Base-by-base conservation (phyloP, 1,140 invertebrate species). In the Drosophila paulistorum region DNA sequence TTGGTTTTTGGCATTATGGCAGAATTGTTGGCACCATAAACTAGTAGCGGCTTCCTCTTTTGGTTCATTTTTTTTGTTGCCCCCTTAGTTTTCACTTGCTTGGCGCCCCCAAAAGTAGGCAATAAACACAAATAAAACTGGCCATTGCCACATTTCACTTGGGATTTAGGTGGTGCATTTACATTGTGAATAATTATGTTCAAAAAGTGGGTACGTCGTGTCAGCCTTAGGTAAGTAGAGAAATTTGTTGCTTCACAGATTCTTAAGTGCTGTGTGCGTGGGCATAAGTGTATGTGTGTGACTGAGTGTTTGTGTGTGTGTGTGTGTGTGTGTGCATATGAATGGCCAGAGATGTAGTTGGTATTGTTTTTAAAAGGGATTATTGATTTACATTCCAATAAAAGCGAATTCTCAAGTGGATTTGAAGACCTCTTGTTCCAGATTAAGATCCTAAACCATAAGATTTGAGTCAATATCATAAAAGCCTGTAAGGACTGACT, bases 171-270 rank as follows among this genome's bases (percentile, higher is more conserved):
- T 51, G 45, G 45, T 51, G 45, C 45, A 51, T 51, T 51, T 51
- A 51, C 45, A 51, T 51, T 51, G 45, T 11, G 45, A 10, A 51
- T 51, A 51, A 51, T 51, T 71, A 91, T 91, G 90, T 89, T 91
- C 65, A 91, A 90, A 77, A 91, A 91, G 82, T 91, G 90, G 90
- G 90, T 91, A 65, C 90, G 90, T 65, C 90, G 90, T 51, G 90
- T 91, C 39, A 91, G 90, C 64, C 67, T 91, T 51, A 91, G 90
- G 90, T 91, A 79, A 90, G 90, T 74, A 68, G n/a, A 30, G 23
- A 30, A 45, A 39, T 66, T 23, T 58, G n/a, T 66, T 11, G 23
- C n/a, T 66, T 7, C 20, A 23, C 45, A 30, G 35, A 37, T 30
- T 4, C 33, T 4, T 58, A 11, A 58, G 26, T 41, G 48, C 62